phyloP scores from a whole-genome alignment of 92 coral and sea anemone genomes.

The Porites evermanni region DNA sequence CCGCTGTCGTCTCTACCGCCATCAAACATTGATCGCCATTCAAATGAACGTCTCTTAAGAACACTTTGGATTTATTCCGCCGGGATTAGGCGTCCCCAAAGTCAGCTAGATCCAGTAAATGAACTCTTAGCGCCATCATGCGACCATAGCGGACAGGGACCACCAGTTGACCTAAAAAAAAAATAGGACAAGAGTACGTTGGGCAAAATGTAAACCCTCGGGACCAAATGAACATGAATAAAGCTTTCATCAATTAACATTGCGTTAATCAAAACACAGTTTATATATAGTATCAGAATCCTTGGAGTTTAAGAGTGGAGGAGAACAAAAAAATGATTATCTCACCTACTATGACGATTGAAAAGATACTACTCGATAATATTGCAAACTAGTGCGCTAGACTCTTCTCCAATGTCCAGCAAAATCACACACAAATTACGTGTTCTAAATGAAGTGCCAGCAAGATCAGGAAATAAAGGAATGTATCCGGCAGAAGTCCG shows the following conservation, averaged over 20 bases:
- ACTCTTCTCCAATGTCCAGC: slow-evolving; percentile 38
- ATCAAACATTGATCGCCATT: slow-evolving; percentile 81
- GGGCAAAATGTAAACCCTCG: slow-evolving; percentile 56
- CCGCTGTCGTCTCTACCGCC: slow-evolving; percentile 83
- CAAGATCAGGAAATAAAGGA: slow-evolving; percentile 94
- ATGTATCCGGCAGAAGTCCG: slow-evolving; percentile 80
- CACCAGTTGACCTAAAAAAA: slow-evolving; percentile 55
- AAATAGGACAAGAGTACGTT: slow-evolving; percentile 44
- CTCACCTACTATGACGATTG: slow-evolving; percentile 21
- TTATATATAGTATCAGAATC: slow-evolving; percentile 84
- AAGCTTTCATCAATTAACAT: slow-evolving; percentile 96
- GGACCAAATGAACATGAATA: slow-evolving; percentile 75
- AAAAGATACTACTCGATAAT: not conserved
- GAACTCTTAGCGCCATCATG: slow-evolving; percentile 58
- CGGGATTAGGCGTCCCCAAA: slow-evolving; percentile 31
- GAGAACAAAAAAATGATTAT: not conserved
- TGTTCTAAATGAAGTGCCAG: slow-evolving; percentile 80
- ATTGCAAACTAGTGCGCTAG: slow-evolving; percentile 6
- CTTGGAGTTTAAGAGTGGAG: slow-evolving; percentile 44
- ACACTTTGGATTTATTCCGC: slow-evolving; percentile 33
- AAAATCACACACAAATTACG: slow-evolving; percentile 78
- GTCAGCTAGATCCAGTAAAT: slow-evolving; percentile 27
- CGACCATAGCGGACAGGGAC: slow-evolving; percentile 31
- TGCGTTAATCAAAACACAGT: slow-evolving; percentile 89
- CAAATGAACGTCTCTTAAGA: slow-evolving; percentile 53